Evolutionary conservation across 2,797 vertebrate species (phyloP).

Genomic region (Amniataba percoides): DNA sequence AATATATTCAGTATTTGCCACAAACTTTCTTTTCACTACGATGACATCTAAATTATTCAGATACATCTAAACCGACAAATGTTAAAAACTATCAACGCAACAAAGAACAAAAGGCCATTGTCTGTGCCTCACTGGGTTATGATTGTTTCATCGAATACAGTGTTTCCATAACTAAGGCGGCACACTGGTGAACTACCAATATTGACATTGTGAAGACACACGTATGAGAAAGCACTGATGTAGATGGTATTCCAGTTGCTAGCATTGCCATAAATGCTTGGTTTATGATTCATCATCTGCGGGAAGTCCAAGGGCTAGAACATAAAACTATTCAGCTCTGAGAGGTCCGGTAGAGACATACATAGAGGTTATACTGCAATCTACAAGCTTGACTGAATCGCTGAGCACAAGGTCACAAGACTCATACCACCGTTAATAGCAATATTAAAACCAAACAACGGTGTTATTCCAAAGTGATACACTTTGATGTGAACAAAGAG

Average conservation of each 20-base stretch:
- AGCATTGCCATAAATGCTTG: slow-evolving; percentile 79
- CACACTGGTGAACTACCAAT: slow-evolving; percentile 61
- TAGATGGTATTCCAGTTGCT: slow-evolving; percentile 74
- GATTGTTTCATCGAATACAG: slow-evolving; percentile 41
- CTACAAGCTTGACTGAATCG: slow-evolving; percentile 71
- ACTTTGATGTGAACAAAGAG: slow-evolving; percentile 31
- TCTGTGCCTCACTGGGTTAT: slow-evolving; percentile 14
- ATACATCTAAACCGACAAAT: slow-evolving; percentile 34
- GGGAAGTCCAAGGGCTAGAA: slow-evolving; percentile 80
- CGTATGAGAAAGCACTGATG: slow-evolving; percentile 70
- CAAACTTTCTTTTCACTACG: slow-evolving; percentile 9
- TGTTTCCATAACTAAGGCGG: slow-evolving; percentile 37
- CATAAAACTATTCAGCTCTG: slow-evolving; percentile 80
- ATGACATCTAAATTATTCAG: slow-evolving; percentile 27
- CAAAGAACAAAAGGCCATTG: slow-evolving; percentile 22
- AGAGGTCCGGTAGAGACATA: slow-evolving; percentile 62
- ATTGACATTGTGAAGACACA: slow-evolving; percentile 76
- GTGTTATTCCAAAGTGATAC: slow-evolving; percentile 44
- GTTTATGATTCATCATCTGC: slow-evolving; percentile 82
- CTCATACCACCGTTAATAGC: slow-evolving; percentile 62
- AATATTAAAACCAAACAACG: slow-evolving; percentile 68
- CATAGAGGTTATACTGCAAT: slow-evolving; percentile 68
- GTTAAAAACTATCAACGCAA: slow-evolving; percentile 29
- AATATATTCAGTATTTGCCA: slow-evolving; percentile 27
- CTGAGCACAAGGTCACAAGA: slow-evolving; percentile 70